These are phyloP conservation scores for Rhagologus leucostigma DNA, from an alignment of 2,113 vertebrate genomes.

Conservation along the genomic window DNA sequence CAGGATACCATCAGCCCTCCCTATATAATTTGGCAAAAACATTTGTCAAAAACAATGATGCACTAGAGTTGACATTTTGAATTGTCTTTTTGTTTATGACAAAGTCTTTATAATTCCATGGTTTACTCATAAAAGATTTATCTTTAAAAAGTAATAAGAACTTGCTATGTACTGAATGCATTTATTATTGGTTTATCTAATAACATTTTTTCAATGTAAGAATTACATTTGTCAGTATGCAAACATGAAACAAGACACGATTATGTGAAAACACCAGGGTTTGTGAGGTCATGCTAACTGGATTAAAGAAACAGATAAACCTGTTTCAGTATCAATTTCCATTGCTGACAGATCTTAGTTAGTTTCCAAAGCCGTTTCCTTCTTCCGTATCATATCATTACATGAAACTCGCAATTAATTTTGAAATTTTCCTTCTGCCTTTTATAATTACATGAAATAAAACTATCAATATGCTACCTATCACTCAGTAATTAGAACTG, in stretches of 20 bases:
- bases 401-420: background rate
- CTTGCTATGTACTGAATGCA: background rate
- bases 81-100: background rate
- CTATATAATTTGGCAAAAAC: background rate
- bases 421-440: background rate
- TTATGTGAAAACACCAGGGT: background rate
- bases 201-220: background rate
- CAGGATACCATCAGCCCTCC: background rate
- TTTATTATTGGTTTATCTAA: background rate
- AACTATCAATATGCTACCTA: background rate
- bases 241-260: background rate
- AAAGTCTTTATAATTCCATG: background rate
- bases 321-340: background rate
- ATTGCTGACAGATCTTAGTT: background rate
- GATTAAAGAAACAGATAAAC: background rate
- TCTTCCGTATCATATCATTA: background rate
- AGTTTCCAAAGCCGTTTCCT: background rate
- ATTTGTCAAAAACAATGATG: background rate
- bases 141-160: background rate
- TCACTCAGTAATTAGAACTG: background rate
- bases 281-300: background rate
- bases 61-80: background rate
- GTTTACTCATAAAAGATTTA: background rate
- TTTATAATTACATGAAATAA: slow-evolving; percentile 13
- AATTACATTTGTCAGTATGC: background rate